A percentile compares a stretch with the other conserved stretches of the same genome.
Conservation (phyloP, 2,113 vertebrate species). For the Brachyistius frenatus region DNA sequence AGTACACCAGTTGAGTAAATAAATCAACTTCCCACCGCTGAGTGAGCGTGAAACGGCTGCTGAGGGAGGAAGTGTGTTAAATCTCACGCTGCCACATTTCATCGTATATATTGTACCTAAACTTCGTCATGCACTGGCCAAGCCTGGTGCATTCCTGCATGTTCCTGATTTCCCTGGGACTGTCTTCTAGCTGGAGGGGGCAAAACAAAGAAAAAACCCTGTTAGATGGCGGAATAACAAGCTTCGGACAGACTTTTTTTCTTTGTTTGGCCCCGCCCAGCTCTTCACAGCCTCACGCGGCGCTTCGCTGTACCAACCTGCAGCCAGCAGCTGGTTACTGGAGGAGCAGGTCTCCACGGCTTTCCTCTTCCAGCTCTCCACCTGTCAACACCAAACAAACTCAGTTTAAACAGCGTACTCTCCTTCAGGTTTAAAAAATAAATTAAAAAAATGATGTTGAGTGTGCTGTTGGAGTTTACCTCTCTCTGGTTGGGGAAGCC, state of each 20-base stretch:
- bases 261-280: constrained; percentile 77
- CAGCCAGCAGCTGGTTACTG: constrained; percentile 88
- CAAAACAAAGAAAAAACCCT: constrained; percentile 79
- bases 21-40: too few relatives aligned
- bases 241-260: constrained; percentile 56
- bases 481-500: constrained; percentile 91
- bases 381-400: constrained; percentile 71
- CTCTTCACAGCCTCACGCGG: not conserved
- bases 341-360: constrained; percentile 87
- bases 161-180: constrained; percentile 76
- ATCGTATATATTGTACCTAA: constrained; percentile 53
- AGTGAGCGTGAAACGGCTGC: not conserved
- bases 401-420: not conserved
- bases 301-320: constrained; percentile 79
- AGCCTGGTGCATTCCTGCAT: constrained; percentile 71
- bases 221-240: constrained; percentile 63
- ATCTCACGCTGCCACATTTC: too few relatives aligned
- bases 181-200: constrained; percentile 78
- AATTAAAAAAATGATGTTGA: not conserved
- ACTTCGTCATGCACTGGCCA: constrained; percentile 72
- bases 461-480: constrained; percentile 70
- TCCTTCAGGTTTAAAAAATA: not conserved
- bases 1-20: too few relatives aligned
- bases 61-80: not conserved
- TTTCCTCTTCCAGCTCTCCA: constrained; percentile 87